phyloP scores from a whole-genome alignment of 2,797 vertebrate species.

The Takifugu rubripes region DNA sequence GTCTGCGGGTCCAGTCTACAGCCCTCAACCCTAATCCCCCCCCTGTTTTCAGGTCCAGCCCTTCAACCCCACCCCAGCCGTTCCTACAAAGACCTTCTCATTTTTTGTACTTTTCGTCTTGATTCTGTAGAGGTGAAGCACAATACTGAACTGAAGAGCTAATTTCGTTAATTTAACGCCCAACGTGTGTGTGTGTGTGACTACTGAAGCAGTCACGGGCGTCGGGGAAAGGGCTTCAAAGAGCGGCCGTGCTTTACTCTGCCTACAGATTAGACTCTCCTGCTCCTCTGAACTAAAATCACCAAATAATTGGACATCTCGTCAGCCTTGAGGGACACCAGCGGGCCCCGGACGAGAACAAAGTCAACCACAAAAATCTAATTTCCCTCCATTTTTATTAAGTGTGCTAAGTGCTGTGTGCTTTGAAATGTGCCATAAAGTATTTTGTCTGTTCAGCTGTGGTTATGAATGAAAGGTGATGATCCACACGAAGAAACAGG shows the following conservation, averaged over 20 bases:
- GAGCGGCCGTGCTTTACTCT: slow-evolving; percentile 45
- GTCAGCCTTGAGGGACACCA: slow-evolving; percentile 61
- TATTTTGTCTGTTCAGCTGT: slow-evolving; percentile 32
- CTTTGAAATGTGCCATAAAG: slow-evolving; percentile 43
- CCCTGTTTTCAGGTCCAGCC: slow-evolving; percentile 42
- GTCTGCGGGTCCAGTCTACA: slow-evolving; percentile 47
- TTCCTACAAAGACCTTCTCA: slow-evolving; percentile 54
- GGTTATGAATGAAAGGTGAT: slow-evolving; percentile 27
- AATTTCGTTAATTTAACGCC: slow-evolving; percentile 44
- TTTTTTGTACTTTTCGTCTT: slow-evolving; percentile 53
- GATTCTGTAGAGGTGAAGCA: slow-evolving; percentile 67
- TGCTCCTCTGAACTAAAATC: slow-evolving; percentile 63
- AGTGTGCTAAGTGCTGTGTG: slow-evolving; percentile 52
- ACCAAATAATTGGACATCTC: slow-evolving; percentile 73
- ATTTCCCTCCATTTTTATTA: slow-evolving; percentile 50
- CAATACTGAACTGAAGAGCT: slow-evolving; percentile 62
- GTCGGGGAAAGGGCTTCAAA: slow-evolving; percentile 69
- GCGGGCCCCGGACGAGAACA: slow-evolving; percentile 48
- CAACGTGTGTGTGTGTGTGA: slow-evolving; percentile 34
- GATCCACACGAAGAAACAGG: background rate
- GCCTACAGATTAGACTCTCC: slow-evolving; percentile 53
- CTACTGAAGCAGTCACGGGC: slow-evolving; percentile 46
- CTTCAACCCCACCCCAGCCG: slow-evolving; percentile 28
- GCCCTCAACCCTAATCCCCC: slow-evolving; percentile 11
- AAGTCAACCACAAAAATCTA: background rate